Conservation (phyloP, 2,797 vertebrate genomes). For the Chaetophractus vellerosus region DNA sequence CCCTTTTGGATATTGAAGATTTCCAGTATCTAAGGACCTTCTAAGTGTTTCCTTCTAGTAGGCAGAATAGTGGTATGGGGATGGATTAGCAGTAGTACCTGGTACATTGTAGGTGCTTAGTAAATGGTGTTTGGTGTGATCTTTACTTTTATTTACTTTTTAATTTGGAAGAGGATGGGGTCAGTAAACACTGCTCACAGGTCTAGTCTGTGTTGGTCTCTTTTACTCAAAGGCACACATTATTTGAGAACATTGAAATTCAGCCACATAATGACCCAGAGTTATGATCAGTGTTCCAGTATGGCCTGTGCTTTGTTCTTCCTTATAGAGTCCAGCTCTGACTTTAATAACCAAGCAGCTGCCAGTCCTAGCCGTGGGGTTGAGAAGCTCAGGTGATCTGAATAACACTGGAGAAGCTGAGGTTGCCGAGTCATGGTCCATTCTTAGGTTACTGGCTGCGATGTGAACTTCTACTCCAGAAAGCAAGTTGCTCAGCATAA, state of each 20-base stretch:
- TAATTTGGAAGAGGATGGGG: constrained; percentile 60
- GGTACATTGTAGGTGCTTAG: background rate
- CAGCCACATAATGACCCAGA: constrained; percentile 70
- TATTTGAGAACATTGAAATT: constrained; percentile 72
- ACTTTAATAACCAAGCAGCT: constrained; percentile 16
- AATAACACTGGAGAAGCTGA: constrained; percentile 4
- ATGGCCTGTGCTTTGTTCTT: constrained; percentile 76
- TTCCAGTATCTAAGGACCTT: constrained; percentile 42
- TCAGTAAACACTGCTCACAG: constrained; percentile 77
- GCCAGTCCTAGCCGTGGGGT: constrained; percentile 35
- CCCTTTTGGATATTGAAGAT: constrained; percentile 73
- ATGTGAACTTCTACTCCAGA: constrained; percentile 59
- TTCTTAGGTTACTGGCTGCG: constrained; percentile 64
- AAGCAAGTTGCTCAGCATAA: constrained; percentile 37
- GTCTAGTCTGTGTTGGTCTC: background rate
- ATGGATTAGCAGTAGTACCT: background rate
- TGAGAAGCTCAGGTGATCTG: constrained; percentile 35
- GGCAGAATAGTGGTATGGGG: background rate
- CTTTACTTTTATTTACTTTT: constrained; percentile 42
- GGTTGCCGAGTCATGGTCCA: background rate
- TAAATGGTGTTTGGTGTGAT: background rate
- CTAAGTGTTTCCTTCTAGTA: constrained; percentile 14
- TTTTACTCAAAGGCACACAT: constrained; percentile 1
- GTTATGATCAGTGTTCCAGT: constrained; percentile 69
- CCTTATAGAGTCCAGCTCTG: constrained; percentile 61